phyloP scores from a whole-genome alignment of 1,140 invertebrate species.

The Drosophila neocordata region DNA sequence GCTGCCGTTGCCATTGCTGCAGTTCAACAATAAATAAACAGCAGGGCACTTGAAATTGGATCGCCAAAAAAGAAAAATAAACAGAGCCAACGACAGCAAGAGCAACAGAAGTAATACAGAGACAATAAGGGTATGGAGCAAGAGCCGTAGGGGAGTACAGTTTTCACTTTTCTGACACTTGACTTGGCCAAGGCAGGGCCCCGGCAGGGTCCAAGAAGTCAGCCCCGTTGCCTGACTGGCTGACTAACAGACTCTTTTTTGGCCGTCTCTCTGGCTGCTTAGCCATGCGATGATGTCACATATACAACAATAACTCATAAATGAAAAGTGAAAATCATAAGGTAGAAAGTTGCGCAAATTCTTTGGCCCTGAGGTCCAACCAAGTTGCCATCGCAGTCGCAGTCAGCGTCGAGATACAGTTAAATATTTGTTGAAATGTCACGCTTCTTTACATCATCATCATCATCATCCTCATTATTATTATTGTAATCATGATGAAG shows the following conservation, averaged over 20 bases:
- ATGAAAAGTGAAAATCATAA: constrained; percentile 78
- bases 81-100: constrained; percentile 39
- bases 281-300: constrained; percentile 65
- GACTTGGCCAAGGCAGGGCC: constrained; percentile 53
- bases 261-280: constrained; percentile 8
- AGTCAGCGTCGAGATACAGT: constrained; percentile 41
- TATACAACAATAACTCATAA: constrained; percentile 69
- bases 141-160: constrained; percentile 34
- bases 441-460: constrained; percentile 74
- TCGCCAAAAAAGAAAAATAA: constrained; percentile 78
- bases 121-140: not conserved
- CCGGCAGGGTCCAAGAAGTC: constrained; percentile 54
- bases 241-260: constrained; percentile 2
- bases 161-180: constrained; percentile 81
- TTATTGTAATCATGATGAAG: constrained; percentile 57
- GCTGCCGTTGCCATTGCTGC: constrained; percentile 45
- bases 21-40: constrained; percentile 76
- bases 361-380: constrained; percentile 57
- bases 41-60: constrained; percentile 75
- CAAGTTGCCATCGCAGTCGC: constrained; percentile 11
- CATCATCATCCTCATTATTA: constrained; percentile 40
- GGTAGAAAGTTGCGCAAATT: constrained; percentile 79
- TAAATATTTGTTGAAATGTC: constrained; percentile 77
- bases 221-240: not conserved
- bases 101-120: constrained; percentile 6